Conservation (phyloP, 1,140 invertebrate genomes). For the Leptinotarsa texana region DNA sequence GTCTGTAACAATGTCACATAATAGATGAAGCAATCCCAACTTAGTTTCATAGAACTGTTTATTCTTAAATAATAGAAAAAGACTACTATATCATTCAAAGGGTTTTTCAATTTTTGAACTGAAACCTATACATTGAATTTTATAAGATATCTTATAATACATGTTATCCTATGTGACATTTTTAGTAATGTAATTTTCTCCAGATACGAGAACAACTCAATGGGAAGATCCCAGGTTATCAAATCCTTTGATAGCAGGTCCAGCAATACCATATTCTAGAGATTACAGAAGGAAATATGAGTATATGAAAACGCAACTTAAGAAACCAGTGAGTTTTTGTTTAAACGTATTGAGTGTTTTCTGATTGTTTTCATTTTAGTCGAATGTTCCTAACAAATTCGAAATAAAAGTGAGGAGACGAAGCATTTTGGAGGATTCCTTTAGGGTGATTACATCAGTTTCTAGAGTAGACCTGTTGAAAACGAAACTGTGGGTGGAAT, state of each 20-base stretch:
- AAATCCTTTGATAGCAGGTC: constrained; percentile 95
- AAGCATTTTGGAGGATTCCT: constrained; percentile 95
- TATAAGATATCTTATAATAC: too few relatives aligned
- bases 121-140: too few relatives aligned
- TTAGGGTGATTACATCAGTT: constrained; percentile 85
- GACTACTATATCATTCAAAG: not conserved
- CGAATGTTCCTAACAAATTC: constrained; percentile 96
- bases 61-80: not conserved
- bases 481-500: constrained; percentile 98
- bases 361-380: constrained; percentile 61
- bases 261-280: constrained; percentile 94
- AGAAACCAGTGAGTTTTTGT: constrained; percentile 82
- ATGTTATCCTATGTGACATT: not conserved
- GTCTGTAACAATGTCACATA: too few relatives aligned
- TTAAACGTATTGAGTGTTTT: not conserved
- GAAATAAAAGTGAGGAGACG: constrained; percentile 91
- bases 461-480: constrained; percentile 84
- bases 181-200: constrained; percentile 39
- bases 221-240: constrained; percentile 98
- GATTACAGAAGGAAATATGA: constrained; percentile 99
- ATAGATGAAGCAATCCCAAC: not conserved
- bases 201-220: constrained; percentile 93
- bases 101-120: too few relatives aligned
- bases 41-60: not conserved
- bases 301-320: constrained; percentile 93